Evolutionary conservation across 2,797 vertebrate genomes (phyloP), one percentile per base, ranked within the genome.

Genomic region (Choloepus didactylus): DNA sequence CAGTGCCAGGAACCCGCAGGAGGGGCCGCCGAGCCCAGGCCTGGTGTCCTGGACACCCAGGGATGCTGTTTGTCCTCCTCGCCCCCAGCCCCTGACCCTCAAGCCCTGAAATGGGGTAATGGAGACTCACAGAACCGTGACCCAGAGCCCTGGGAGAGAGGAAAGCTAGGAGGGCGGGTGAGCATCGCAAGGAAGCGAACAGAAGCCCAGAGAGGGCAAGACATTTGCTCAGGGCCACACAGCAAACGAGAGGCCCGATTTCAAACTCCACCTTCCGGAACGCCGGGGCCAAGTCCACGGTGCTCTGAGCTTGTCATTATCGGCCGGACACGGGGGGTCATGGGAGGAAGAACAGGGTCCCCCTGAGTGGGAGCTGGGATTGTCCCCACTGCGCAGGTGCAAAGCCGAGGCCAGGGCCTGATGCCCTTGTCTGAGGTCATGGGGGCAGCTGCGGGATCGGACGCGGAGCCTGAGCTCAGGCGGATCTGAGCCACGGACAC

Each of bases 211-310:
- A 90, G 81, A 82, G 21, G 18, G 9, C 23, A n/a, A 62, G 90
- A 70, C 23, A 4, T 69, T 49, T 16, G 66, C 62, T 70, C 51
- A 38, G 60, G 59, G 54, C 62, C 25, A 54, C 29, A 29, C 31
- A 77, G 75, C 4, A 41, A 44, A 44, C 6, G 41, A 44, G 41
- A 49, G 5, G 0, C 72, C 56, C 14, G 69, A 38, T 56, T 72
- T 66, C 49, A 49, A 79, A 51, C 64, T 15, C 4, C 49, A 51
- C 80, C 21, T 21, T 67, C 56, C 44, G 14, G 51, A 49, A 12
- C 0, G 0, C 21, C 1, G 2, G 21, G 66, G 11, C 59, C 35
- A 75, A 29, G 27, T 35, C 70, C 6, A 2, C 25, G 6, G 8
- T 67, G 19, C 44, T 60, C 66, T 15, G 18, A 14, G 23, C 27